Evolutionary conservation across 2,797 vertebrate genomes (phyloP).

Genomic region (Argya squamiceps): DNA sequence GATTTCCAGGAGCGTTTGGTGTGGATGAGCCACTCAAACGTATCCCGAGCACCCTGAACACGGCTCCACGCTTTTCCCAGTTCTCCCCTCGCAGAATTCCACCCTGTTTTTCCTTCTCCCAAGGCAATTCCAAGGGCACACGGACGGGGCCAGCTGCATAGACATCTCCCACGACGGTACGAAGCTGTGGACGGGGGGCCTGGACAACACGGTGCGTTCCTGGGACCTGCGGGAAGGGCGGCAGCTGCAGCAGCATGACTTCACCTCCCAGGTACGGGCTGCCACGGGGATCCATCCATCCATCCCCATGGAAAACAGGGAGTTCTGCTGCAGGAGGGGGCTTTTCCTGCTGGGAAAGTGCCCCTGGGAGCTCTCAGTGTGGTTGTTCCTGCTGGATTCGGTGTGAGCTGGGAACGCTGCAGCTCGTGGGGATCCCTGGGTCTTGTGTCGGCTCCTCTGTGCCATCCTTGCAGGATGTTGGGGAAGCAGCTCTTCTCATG

Average conservation of each 20-base stretch:
- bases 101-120: rapidly evolving
- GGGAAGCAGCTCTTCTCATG: rapidly evolving
- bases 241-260: constrained; percentile 98
- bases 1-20: rapidly evolving
- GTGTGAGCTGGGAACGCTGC: rapidly evolving
- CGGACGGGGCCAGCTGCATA: constrained; percentile 95
- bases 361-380: rapidly evolving
- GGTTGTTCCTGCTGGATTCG: rapidly evolving
- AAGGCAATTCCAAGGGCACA: constrained; percentile 98
- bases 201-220: constrained; percentile 96
- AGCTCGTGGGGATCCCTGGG: not conserved
- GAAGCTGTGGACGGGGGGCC: constrained; percentile 95
- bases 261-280: constrained; percentile 91
- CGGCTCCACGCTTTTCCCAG: rapidly evolving
- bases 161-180: constrained; percentile 97
- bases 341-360: not conserved
- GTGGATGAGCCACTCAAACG: rapidly evolving
- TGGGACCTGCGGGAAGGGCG: constrained; percentile 96
- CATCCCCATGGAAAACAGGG: rapidly evolving
- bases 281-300: not conserved
- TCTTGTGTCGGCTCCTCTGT: not conserved
- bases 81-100: rapidly evolving
- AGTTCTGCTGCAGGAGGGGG: no score
- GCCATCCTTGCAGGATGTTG: not conserved
- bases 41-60: rapidly evolving